phyloP scores from a whole-genome alignment of 2,113 vertebrate species.

The Hystrix brachyura region DNA sequence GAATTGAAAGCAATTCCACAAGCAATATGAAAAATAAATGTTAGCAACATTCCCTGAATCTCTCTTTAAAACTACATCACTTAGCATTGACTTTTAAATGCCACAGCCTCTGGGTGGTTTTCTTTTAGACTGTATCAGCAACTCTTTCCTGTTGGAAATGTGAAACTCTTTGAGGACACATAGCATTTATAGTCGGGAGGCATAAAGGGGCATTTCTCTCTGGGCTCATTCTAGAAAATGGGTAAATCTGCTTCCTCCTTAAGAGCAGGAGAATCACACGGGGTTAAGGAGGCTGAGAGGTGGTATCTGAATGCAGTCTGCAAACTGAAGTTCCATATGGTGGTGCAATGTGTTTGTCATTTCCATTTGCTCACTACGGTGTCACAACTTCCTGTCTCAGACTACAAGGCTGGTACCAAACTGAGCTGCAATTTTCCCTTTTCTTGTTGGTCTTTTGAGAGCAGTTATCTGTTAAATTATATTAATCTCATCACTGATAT shows the following conservation, averaged over 20 bases:
- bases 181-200: conserved; percentile 49
- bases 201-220: not conserved
- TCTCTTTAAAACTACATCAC: conserved; percentile 71
- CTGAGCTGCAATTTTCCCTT: conserved; percentile 17
- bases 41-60: conserved; percentile 65
- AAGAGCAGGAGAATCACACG: not conserved
- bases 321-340: conserved; percentile 31
- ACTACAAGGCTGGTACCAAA: conserved; percentile 25
- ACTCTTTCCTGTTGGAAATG: conserved; percentile 63
- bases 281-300: conserved; percentile 37
- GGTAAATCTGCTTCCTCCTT: not conserved
- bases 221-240: not conserved
- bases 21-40: conserved; percentile 83
- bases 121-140: conserved; percentile 69
- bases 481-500: conserved; percentile 30
- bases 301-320: not conserved
- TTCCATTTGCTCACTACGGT: conserved; percentile 42
- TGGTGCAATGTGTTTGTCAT: not conserved
- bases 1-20: conserved; percentile 82
- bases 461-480: not conserved
- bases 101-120: conserved; percentile 64
- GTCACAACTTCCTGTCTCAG: conserved; percentile 56
- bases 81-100: conserved; percentile 83
- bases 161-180: conserved; percentile 60
- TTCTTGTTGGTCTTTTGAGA: conserved; percentile 52